A percentile compares a stretch with the other conserved stretches of the same genome.
Evolutionary conservation across 2,888 invertebrate genomes (phyloP).

Genomic region (Emmelina monodactyla): DNA sequence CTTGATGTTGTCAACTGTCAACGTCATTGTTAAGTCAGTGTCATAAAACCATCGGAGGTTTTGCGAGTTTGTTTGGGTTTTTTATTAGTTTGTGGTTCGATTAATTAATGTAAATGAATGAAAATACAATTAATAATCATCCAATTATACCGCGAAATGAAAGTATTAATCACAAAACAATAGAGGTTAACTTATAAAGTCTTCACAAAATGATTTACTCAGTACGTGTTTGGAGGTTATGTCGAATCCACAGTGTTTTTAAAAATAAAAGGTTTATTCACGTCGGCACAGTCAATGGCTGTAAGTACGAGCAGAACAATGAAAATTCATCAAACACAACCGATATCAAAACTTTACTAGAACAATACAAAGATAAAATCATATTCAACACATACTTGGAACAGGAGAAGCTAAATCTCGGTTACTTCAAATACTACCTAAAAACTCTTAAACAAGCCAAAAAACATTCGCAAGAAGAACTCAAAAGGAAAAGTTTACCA

Average conservation of each 20-base stretch:
- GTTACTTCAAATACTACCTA: slow-evolving; percentile 37
- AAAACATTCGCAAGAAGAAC: slow-evolving; percentile 19
- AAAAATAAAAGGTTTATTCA: slow-evolving; percentile 27
- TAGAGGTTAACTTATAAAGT: too few species aligned
- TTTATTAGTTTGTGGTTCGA: too few species aligned
- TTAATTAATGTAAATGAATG: too few species aligned
- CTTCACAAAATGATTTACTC: too few species aligned
- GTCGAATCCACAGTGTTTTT: slow-evolving; percentile 28
- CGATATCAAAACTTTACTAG: slow-evolving; percentile 30
- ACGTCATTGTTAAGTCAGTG: too few species aligned
- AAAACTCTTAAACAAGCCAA: slow-evolving; percentile 35
- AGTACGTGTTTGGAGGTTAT: slow-evolving; percentile 45
- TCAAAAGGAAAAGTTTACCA: slow-evolving; percentile 29
- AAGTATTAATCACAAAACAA: too few species aligned
- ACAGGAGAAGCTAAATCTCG: slow-evolving; percentile 39
- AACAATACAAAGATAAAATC: slow-evolving; percentile 43
- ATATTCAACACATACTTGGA: slow-evolving; percentile 48
- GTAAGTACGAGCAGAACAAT: slow-evolving; percentile 15
- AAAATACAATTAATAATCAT: too few species aligned
- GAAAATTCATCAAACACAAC: slow-evolving; percentile 19
- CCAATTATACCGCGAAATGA: slow-evolving; percentile 8
- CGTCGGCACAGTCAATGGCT: slow-evolving; percentile 20
- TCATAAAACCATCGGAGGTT: too few species aligned
- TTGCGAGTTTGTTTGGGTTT: too few species aligned
- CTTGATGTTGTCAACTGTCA: too few species aligned